Base-by-base conservation (phyloP, 2,888 invertebrate species). In the Steinernema scapterisci region DNA sequence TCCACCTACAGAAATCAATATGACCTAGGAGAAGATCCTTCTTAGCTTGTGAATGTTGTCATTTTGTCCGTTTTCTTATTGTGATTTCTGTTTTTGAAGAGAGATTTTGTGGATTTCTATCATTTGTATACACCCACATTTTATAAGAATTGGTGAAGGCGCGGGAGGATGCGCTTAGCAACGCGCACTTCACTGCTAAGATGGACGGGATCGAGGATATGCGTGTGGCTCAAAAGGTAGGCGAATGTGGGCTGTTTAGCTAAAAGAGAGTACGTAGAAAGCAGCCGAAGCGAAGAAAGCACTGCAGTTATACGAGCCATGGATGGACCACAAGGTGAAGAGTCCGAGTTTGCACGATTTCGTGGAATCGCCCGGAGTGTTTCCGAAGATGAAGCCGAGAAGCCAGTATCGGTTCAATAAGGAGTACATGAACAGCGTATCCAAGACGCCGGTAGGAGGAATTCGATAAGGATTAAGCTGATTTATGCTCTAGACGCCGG, bases 261-360 rank as follows among this genome's bases (percentile, higher is more conserved):
- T 31, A 16, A 6, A 31, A 13, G 6, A 13, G 21, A 25, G 23
- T 27, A 5, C 27, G 31, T 31, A 63, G 63, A 63, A 63, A n/a
- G 63, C 63, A 11, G 25, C 6, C 16, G 38, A 63, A 27, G 27
- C 63, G 16, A 63, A 13, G 63, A 63, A 63, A 19, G 63, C 63
- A 5, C 31, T 63, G 9, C 63, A 31, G 16, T 27, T 63, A 2
- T 63, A 63, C 63, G 63, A 63, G 38, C 63, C 63, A 63, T 63
- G 63, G 63, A 63, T 63, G 63, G 63, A 63, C 31, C 27, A 63
- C 31, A 63, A 63, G 31, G 63, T n/a, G 63, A 63, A 63, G 63
- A 31, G 31, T 7, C 63, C 63, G 13, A 63, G 63, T 63, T 16
- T 63, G 25, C 63, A 25, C 31, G 63, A 63, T 13, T 63, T 27